These are phyloP conservation scores for Chymomyza caudatula DNA, from an alignment of 2,888 invertebrate species.

Conservation along the genomic window DNA sequence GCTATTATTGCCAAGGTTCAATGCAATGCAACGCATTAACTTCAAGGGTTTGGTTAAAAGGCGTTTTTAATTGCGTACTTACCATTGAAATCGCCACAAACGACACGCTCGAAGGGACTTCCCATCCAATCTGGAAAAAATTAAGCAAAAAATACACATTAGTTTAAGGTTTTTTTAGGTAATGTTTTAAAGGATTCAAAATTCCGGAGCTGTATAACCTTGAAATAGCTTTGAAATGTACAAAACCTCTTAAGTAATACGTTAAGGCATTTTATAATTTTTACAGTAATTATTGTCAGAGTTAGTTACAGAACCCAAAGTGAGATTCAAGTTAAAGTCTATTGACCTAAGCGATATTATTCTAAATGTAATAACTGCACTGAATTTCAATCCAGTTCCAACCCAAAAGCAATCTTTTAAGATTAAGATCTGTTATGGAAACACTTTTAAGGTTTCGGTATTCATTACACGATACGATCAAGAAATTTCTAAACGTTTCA, in stretches of 20 bases:
- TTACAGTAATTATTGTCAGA: too few species aligned
- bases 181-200: slow-evolving; percentile 13
- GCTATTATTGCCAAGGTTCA: slow-evolving; percentile 31
- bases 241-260: neutral
- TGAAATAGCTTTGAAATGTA: slow-evolving; percentile 17
- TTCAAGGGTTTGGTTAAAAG: slow-evolving; percentile 38
- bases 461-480: too few species aligned
- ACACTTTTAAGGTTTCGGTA: too few species aligned
- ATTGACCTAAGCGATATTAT: too few species aligned
- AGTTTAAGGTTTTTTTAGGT: neutral
- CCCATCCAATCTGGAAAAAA: slow-evolving; percentile 91
- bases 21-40: slow-evolving; percentile 50
- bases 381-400: too few species aligned
- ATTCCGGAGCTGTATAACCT: slow-evolving; percentile 25
- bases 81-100: slow-evolving; percentile 95
- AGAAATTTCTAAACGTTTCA: too few species aligned
- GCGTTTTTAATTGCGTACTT: slow-evolving; percentile 78
- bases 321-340: too few species aligned
- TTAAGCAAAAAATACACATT: slow-evolving; percentile 39
- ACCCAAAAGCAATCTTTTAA: too few species aligned
- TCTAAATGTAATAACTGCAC: too few species aligned
- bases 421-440: too few species aligned
- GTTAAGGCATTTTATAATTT: neutral
- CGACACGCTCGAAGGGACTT: slow-evolving; percentile 95
- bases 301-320: too few species aligned